These are phyloP conservation scores for Triplophysa rosa DNA, from an alignment of 2,113 vertebrate species.

Conservation along the genomic window DNA sequence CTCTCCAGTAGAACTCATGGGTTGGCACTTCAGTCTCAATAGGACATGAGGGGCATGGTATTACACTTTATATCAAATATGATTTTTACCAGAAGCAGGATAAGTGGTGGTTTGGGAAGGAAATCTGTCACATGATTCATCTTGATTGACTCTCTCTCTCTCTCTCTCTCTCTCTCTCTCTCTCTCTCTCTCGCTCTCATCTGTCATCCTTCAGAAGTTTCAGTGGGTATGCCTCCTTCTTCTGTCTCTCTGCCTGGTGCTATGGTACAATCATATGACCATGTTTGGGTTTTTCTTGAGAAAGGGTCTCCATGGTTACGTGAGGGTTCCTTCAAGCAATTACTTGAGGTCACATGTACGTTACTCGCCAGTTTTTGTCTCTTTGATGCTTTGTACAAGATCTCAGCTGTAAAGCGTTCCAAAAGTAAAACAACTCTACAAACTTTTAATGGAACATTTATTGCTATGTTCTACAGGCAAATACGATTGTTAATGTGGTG, in stretches of 20 bases:
- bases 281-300: neutral
- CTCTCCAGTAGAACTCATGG: conserved; percentile 1
- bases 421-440: too few relatives aligned
- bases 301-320: conserved; percentile 62
- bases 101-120: neutral
- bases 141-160: neutral
- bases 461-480: neutral
- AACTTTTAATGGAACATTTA: too few relatives aligned
- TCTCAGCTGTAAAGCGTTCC: too few relatives aligned
- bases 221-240: conserved; percentile 63
- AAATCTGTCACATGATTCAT: neutral
- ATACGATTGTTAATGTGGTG: neutral
- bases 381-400: neutral
- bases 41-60: conserved; percentile 51
- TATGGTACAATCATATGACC: conserved; percentile 67
- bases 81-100: neutral
- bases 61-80: neutral
- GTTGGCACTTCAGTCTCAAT: conserved; percentile 19
- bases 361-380: neutral
- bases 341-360: conserved; percentile 6
- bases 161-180: neutral
- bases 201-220: conserved; percentile 51
- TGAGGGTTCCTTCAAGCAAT: conserved; percentile 54
- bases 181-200: neutral
- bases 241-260: conserved; percentile 61